Evolutionary conservation across 1,140 invertebrate species (phyloP), one percentile per base, ranked within the genome.

Genomic region (Caenorhabditis brenneri): DNA sequence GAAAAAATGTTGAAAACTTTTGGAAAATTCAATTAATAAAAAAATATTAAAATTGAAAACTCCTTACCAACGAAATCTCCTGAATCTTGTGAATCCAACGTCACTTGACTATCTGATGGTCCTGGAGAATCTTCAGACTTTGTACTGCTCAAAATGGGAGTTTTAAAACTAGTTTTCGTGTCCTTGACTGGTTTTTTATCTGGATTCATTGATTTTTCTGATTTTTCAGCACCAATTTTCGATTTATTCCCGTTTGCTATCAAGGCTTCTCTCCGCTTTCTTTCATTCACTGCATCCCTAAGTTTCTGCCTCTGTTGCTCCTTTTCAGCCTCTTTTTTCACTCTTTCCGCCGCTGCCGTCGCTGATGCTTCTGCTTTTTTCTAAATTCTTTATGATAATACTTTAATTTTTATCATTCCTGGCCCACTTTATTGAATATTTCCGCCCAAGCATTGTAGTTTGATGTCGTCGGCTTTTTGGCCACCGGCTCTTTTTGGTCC

Each of bases 371-470:
- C 65, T 9, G 33, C 15, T 42, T 74, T 74, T 31, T 74, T 65
- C 58, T 39, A 36, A 0, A 42, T 24, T 36, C 19, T 65, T 24
- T 9, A 42, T 2, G 22, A 19, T 24, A 33, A 42, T 24, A 19
- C 4, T 19, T 0, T n/a, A n/a, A 22, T 24, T 0, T 19, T 1
- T 12, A 33, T 42, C n/a, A 24, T 19, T 7, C 5, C 9, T 74
- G 10, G n/a, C 65, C 10, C 15, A 74, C 65, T 74, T 74, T 74
- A 42, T 74, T 74, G n/a, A 74, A 74, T 24, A 74, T 74, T 74
- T 74, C 65, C 3, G 65, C 33, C 65, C 65, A 74, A 6, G 65
- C 65, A 22, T 29, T 5, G 22, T 74, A 74, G 22, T 74, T 74
- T 12, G 65, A 74, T 12, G 53, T 55, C 4, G 53, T 6, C 4